phyloP scores from a whole-genome alignment of 1,140 invertebrate species.

The Euura saliciscinereae region DNA sequence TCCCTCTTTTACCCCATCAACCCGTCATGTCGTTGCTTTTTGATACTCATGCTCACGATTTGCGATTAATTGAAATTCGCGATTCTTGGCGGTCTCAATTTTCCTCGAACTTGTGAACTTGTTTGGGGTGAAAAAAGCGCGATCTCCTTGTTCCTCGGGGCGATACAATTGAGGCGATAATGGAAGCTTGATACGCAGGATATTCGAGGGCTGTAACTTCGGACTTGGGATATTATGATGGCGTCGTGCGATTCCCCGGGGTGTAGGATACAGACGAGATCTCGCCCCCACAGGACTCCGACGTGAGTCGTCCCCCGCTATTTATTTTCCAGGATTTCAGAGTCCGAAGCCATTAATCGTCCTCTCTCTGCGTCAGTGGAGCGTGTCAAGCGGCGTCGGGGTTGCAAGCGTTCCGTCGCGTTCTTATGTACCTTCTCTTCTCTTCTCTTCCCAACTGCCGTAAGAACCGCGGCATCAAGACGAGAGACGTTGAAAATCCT shows the following conservation, averaged over 20 bases:
- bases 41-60: conserved; percentile 12
- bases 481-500: conserved; percentile 20
- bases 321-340: conserved; percentile 61
- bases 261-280: neutral
- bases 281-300: conserved; percentile 10
- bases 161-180: conserved; percentile 33
- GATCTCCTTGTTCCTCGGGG: neutral
- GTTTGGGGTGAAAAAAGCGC: neutral
- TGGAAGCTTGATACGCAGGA: conserved; percentile 36
- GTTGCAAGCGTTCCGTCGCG: conserved; percentile 44
- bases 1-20: conserved; percentile 20
- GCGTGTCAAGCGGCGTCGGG: conserved; percentile 57
- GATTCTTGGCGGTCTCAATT: too few relatives aligned
- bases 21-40: conserved; percentile 18
- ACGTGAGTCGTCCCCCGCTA: conserved; percentile 39
- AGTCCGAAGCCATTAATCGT: conserved; percentile 59
- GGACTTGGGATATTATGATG: conserved; percentile 1
- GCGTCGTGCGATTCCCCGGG: neutral
- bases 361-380: conserved; percentile 53
- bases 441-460: too few relatives aligned
- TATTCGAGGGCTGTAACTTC: conserved; percentile 21
- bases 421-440: conserved; percentile 30
- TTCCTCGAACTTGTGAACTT: too few relatives aligned
- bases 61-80: too few relatives aligned
- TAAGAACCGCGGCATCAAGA: conserved; percentile 33